A percentile compares a stretch with the other conserved stretches of the same genome.
phyloP scores from a whole-genome alignment of 2,113 vertebrate genomes.

The Dipodomys ordii region DNA sequence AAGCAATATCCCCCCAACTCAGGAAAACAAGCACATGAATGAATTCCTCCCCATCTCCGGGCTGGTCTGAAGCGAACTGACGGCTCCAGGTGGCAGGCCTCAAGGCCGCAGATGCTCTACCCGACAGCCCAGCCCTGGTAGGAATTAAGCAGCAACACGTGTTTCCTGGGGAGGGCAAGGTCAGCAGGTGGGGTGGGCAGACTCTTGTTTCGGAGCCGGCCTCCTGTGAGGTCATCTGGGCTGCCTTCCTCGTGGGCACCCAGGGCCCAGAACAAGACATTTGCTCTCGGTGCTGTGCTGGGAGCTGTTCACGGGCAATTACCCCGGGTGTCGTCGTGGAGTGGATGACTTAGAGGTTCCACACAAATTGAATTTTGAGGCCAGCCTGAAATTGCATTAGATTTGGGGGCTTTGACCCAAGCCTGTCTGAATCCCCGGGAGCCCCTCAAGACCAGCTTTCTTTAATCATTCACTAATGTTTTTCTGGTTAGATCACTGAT shows the following conservation, averaged over 20 bases:
- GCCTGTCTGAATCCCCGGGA: conserved; percentile 64
- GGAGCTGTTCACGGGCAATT: conserved; percentile 71
- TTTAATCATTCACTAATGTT: conserved; percentile 79
- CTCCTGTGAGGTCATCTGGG: conserved; percentile 78
- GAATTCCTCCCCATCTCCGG: conserved; percentile 72
- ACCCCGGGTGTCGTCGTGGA: conserved; percentile 52
- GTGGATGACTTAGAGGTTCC: conserved; percentile 76
- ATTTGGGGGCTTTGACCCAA: conserved; percentile 78
- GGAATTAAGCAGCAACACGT: conserved; percentile 74
- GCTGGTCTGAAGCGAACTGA: conserved; percentile 62
- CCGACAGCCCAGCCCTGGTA: conserved; percentile 75
- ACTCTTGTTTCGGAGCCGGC: not conserved
- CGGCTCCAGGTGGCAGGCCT: conserved; percentile 79
- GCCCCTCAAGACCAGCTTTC: conserved; percentile 71
- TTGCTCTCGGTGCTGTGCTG: conserved; percentile 67
- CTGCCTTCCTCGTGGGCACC: conserved; percentile 42
- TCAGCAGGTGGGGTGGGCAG: conserved; percentile 81
- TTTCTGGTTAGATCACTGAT: conserved; percentile 80
- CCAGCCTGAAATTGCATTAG: conserved; percentile 82
- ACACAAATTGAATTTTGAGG: conserved; percentile 80
- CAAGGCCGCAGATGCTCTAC: conserved; percentile 72
- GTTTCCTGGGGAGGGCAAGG: conserved; percentile 77
- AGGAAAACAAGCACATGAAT: conserved; percentile 76
- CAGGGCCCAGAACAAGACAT: conserved; percentile 60
- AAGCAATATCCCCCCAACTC: conserved; percentile 75